phyloP scores from a whole-genome alignment of 2,797 vertebrate species.

The Rhinoraja longicauda region DNA sequence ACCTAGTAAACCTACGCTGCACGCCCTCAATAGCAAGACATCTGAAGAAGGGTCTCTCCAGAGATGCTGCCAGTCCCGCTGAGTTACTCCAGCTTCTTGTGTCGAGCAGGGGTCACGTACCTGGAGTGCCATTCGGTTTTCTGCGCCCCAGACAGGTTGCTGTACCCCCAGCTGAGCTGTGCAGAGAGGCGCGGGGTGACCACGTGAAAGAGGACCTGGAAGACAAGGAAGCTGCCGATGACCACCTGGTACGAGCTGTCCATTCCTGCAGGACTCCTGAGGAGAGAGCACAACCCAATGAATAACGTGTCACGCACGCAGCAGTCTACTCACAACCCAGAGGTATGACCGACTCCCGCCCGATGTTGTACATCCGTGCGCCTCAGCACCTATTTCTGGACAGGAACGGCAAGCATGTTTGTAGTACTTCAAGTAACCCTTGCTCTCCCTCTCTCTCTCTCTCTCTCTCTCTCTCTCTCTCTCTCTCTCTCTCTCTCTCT shows the following conservation, averaged over 20 bases:
- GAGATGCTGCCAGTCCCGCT: too few species aligned
- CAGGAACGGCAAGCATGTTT: not conserved
- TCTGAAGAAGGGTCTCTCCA: too few species aligned
- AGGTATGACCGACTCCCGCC: too few species aligned
- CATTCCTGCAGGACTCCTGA: conserved; percentile 20
- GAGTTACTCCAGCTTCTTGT: too few species aligned
- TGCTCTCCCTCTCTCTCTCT: too few species aligned
- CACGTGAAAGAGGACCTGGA: conserved; percentile 69
- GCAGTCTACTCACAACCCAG: not conserved
- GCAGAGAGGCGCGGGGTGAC: conserved; percentile 63
- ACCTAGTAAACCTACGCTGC: too few species aligned
- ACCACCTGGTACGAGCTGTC: conserved; percentile 51
- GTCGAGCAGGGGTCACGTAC: conserved; percentile 47
- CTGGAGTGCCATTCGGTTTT: conserved; percentile 76
- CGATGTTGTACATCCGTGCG: not conserved
- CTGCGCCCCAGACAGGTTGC: conserved; percentile 55
- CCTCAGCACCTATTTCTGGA: not conserved
- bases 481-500: too few species aligned
- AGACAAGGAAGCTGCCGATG: conserved; percentile 65
- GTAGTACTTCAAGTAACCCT: too few species aligned
- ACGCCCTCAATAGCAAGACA: too few species aligned
- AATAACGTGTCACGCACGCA: not conserved
- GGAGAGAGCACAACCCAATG: not conserved
- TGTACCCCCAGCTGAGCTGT: conserved; percentile 53
- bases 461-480: too few species aligned